These are phyloP conservation scores for Bombus polaris DNA, from an alignment of 1,140 invertebrate species.

Conservation along the genomic window DNA sequence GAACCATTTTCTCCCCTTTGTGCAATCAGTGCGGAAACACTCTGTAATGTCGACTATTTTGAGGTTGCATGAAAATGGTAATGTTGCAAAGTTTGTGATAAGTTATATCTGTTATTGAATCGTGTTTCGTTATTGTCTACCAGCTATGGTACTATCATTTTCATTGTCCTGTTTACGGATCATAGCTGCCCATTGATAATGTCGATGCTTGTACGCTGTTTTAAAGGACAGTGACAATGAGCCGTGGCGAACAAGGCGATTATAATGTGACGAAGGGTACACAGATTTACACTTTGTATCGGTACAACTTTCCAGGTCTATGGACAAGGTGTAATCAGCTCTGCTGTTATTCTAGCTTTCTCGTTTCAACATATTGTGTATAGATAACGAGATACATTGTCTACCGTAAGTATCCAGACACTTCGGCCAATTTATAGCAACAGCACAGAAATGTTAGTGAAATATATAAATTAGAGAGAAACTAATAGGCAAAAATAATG, in stretches of 20 bases:
- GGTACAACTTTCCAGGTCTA: neutral
- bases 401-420: neutral
- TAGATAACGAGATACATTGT: no score
- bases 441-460: neutral
- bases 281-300: neutral
- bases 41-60: neutral
- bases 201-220: constrained; percentile 13
- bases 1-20: neutral
- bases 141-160: neutral
- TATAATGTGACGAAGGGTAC: neutral
- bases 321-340: neutral
- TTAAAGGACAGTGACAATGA: neutral
- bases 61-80: neutral
- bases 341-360: neutral
- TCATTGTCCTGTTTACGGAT: constrained; percentile 20
- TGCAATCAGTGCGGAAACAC: neutral
- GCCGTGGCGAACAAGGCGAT: neutral
- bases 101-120: constrained; percentile 12
- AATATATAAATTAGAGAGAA: no score
- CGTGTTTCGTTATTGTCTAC: constrained; percentile 3
- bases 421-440: neutral
- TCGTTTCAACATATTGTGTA: neutral
- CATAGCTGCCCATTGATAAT: constrained; percentile 19
- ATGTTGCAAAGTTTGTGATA: neutral
- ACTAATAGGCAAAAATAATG: no score